phyloP scores from a whole-genome alignment of 2,888 invertebrate species.

The Heteromurus nitidus region DNA sequence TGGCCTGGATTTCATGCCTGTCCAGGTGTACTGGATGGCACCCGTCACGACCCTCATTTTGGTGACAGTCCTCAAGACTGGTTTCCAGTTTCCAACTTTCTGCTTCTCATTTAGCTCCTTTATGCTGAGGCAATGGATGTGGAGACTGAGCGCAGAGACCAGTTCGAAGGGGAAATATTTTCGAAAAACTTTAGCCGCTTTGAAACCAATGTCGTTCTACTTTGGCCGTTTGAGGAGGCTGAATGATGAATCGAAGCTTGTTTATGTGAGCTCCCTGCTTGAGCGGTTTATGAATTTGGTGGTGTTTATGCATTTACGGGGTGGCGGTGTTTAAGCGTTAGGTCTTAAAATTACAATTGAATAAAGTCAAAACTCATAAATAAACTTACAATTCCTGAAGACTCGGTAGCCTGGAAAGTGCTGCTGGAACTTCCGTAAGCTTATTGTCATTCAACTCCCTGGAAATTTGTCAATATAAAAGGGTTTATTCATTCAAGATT shows the following conservation, averaged over 20 bases:
- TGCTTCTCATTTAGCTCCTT: not conserved
- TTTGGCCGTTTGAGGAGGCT: not conserved
- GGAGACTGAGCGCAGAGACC: not conserved
- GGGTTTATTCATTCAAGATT: no score
- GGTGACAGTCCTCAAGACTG: not conserved
- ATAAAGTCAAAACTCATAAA: not conserved
- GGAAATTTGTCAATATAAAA: slow-evolving; percentile 74
- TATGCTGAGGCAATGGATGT: not conserved
- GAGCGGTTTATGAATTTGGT: not conserved
- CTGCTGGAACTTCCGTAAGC: slow-evolving; percentile 84
- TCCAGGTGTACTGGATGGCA: not conserved
- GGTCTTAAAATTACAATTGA: not conserved
- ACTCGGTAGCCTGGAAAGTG: slow-evolving; percentile 83
- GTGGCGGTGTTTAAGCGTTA: not conserved
- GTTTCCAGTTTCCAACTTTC: not conserved
- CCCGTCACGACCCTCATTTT: not conserved
- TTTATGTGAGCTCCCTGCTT: not conserved
- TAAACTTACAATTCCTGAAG: slow-evolving; percentile 90
- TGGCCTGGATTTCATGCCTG: not conserved
- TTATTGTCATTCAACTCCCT: slow-evolving; percentile 87
- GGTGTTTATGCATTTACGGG: not conserved
- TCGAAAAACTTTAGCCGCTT: not conserved
- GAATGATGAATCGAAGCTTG: not conserved
- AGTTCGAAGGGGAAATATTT: not conserved
- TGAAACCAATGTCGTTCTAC: not conserved